These are phyloP conservation scores for Ormyrus nitidulus DNA, from an alignment of 2,888 invertebrate species.

Conservation along the genomic window DNA sequence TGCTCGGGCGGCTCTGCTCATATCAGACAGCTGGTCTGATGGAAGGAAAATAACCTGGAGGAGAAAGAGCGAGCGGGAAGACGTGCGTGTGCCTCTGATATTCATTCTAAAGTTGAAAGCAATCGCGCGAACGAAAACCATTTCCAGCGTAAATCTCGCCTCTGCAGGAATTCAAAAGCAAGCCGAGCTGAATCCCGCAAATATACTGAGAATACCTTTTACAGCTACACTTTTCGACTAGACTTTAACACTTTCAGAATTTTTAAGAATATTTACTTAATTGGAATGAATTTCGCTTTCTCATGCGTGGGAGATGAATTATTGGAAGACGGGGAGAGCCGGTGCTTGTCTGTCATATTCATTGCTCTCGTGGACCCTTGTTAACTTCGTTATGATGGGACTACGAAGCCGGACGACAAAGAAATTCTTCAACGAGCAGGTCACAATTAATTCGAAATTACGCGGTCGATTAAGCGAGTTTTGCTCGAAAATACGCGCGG, in stretches of 20 bases:
- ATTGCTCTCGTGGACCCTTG: slow-evolving; percentile 27
- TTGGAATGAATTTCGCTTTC: too few species aligned
- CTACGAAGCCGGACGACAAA: slow-evolving; percentile 7
- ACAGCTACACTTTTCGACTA: too few species aligned
- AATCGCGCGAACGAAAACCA: slow-evolving; percentile 30
- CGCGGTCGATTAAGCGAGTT: slow-evolving; percentile 50
- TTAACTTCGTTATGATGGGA: slow-evolving; percentile 45
- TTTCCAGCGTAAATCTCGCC: slow-evolving; percentile 49
- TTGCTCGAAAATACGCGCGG: slow-evolving; percentile 30
- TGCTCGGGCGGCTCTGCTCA: slow-evolving; percentile 15
- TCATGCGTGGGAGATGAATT: slow-evolving; percentile 12
- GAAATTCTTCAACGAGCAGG: slow-evolving; percentile 46
- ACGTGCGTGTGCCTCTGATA: slow-evolving; percentile 26
- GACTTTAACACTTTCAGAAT: too few species aligned
- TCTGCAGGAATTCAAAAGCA: slow-evolving; percentile 42
- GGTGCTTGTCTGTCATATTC: slow-evolving; percentile 17
- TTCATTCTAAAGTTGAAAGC: slow-evolving; percentile 38
- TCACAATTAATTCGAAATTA: slow-evolving; percentile 56
- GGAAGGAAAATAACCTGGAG: slow-evolving; percentile 52
- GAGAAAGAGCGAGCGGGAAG: slow-evolving; percentile 11
- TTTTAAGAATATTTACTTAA: too few species aligned
- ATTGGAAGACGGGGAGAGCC: slow-evolving; percentile 18
- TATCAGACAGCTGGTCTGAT: slow-evolving; percentile 24
- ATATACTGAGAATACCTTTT: too few species aligned
- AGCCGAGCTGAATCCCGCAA: neutral